These are phyloP conservation scores for Chaenodraco wilsoni DNA, from an alignment of 2,797 vertebrate species.

Conservation along the genomic window DNA sequence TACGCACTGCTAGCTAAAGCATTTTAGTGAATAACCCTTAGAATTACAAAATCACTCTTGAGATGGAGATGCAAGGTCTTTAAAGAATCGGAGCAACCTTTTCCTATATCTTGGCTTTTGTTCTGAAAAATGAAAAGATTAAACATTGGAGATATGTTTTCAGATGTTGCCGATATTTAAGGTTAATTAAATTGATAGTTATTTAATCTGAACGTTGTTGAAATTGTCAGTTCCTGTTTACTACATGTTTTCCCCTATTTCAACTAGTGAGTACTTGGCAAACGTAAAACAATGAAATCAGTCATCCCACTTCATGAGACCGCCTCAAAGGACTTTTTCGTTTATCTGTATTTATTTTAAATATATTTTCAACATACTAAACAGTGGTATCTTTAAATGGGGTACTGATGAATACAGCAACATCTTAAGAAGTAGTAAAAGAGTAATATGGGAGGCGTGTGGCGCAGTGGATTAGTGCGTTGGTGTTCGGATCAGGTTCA, in stretches of 20 bases:
- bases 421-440: not conserved
- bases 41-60: not conserved
- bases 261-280: not conserved
- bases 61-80: slow-evolving; percentile 3
- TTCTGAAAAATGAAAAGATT: not conserved
- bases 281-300: not conserved
- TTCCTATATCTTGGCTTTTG: not conserved
- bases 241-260: not conserved
- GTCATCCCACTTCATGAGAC: not conserved
- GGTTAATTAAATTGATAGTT: not conserved
- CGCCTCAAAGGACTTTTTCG: not conserved
- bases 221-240: not conserved
- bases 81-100: not conserved
- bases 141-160: slow-evolving; percentile 1
- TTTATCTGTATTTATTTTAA: not conserved
- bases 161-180: slow-evolving; percentile 16
- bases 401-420: not conserved
- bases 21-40: slow-evolving; percentile 25
- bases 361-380: not conserved
- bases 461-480: too few relatives aligned
- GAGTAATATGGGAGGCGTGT: too few relatives aligned
- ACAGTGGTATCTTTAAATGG: not conserved
- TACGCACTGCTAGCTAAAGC: slow-evolving; percentile 1
- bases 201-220: slow-evolving; percentile 10
- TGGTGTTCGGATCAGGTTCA: too few relatives aligned